phyloP scores from a whole-genome alignment of 1,140 invertebrate genomes.

The Micrasema minimum region DNA sequence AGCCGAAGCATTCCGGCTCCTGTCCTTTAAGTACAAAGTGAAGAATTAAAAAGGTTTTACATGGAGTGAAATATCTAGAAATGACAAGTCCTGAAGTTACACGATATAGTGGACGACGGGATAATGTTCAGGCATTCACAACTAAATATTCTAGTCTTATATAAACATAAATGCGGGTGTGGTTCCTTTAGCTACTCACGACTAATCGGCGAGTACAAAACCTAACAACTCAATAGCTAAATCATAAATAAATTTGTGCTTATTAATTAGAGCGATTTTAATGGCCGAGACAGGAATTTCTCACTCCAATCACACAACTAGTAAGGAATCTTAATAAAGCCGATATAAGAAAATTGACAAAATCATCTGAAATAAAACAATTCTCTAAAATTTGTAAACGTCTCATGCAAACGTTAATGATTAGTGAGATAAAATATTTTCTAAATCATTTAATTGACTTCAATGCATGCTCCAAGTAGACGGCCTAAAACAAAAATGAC shows the following conservation, averaged over 20 bases:
- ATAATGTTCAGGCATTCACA: slow-evolving; percentile 5
- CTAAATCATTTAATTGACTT: slow-evolving; percentile 2
- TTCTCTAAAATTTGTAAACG: neutral
- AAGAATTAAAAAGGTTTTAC: slow-evolving; percentile 9
- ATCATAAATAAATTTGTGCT: slow-evolving; percentile 36
- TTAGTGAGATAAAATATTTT: neutral
- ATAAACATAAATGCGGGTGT: slow-evolving; percentile 24
- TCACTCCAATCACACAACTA: slow-evolving; percentile 12
- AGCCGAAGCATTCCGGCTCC: slow-evolving; percentile 5
- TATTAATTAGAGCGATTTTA: slow-evolving; percentile 29
- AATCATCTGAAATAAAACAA: neutral
- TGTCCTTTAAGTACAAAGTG: slow-evolving; percentile 36
- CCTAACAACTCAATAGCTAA: slow-evolving; percentile 25
- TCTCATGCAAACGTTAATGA: neutral
- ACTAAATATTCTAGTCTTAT: slow-evolving; percentile 22
- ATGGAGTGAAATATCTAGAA: slow-evolving; percentile 5
- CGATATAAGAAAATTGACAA: slow-evolving; percentile 15
- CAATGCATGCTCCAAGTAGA: neutral
- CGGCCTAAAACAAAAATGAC: too few relatives aligned
- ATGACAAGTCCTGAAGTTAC: neutral
- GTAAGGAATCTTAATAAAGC: slow-evolving; percentile 12
- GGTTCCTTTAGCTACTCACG: slow-evolving; percentile 12
- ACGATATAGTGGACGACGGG: neutral
- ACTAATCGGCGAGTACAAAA: slow-evolving; percentile 28
- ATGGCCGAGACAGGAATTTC: slow-evolving; percentile 15